phyloP scores from a whole-genome alignment of 2,113 vertebrate genomes.

The Melanerpes aurifrons region DNA sequence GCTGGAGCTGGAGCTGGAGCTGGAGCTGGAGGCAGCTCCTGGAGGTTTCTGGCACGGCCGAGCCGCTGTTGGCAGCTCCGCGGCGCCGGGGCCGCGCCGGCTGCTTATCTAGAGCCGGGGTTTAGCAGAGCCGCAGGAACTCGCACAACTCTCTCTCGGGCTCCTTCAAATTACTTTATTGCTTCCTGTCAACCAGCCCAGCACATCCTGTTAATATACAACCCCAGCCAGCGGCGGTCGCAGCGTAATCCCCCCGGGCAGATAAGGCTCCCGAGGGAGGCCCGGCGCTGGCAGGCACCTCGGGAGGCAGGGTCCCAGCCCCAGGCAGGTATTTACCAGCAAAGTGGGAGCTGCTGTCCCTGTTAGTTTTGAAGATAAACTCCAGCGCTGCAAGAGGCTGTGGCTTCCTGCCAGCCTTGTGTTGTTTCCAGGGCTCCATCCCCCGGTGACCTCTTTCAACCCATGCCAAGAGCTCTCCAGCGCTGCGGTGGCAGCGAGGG shows the following conservation, averaged over 20 bases:
- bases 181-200: constrained; percentile 66
- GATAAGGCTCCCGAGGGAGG: constrained; percentile 11
- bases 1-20: background rate
- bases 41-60: background rate
- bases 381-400: accelerated
- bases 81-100: background rate
- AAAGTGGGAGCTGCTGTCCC: background rate
- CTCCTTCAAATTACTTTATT: constrained; percentile 71
- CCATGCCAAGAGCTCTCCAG: background rate
- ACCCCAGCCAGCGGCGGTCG: constrained; percentile 32
- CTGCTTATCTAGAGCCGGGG: constrained; percentile 63
- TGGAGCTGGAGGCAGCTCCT: background rate
- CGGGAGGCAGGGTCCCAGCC: background rate
- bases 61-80: constrained; percentile 21
- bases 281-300: background rate
- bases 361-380: background rate
- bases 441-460: background rate
- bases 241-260: constrained; percentile 25
- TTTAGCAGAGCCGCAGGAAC: constrained; percentile 62
- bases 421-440: background rate
- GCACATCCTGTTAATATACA: constrained; percentile 66
- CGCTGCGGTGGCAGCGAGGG: background rate
- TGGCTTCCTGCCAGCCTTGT: background rate
- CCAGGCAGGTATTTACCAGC: background rate
- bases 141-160: constrained; percentile 49